Base-by-base conservation (phyloP, 2,113 vertebrate species). In the Chlorodrepanis virens region DNA sequence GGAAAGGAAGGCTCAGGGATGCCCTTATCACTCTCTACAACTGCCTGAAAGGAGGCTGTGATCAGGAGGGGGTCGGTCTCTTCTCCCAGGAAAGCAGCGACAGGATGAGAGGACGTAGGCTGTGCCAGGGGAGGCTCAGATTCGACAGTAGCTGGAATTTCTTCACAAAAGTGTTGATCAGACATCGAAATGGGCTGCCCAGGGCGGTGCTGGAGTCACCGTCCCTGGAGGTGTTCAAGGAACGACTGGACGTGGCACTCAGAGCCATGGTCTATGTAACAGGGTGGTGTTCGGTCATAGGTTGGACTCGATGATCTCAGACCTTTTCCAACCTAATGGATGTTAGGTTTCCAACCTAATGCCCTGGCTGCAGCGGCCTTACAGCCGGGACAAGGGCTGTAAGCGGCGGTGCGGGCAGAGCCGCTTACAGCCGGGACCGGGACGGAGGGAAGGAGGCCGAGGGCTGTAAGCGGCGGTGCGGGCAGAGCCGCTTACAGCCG, bases 361-460 rank as follows among this genome's bases (percentile, higher is more conserved):
- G 2, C 4, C 27, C 20, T 22, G 21, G 2, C 12, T 5, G 29
- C 45, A 15, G 12, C 0, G 17, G 3, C 13, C 24, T 23, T 2
- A 6, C 42, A 35, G 33, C 13, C 33, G 25, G 35, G 4, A 2
- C 4, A 8, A 31, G 13, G 9, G 25, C 11, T 3, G 6, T 5
- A 33, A 9, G 29, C 19, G 11, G 53, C 53, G 19, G 7, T 11
- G 31, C 33, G 31, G 15, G 7, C 35, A 16, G 50, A 13, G 35
- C 77, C 25, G 12, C 40, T 40, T 40, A 40, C 40, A 40, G 40
- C 40, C 40, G 40, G 40, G 40, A 40, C 40, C 40, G 40, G 40
- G 40, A 40, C 40, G 40, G 40, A 40, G 40, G 40, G 40, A 40
- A 40, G 40, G 40, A 40, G 40, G 40, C 40, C 40, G 40, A 40